Conservation (phyloP, 2,113 vertebrate species). For the Hydrolagus affinis region DNA sequence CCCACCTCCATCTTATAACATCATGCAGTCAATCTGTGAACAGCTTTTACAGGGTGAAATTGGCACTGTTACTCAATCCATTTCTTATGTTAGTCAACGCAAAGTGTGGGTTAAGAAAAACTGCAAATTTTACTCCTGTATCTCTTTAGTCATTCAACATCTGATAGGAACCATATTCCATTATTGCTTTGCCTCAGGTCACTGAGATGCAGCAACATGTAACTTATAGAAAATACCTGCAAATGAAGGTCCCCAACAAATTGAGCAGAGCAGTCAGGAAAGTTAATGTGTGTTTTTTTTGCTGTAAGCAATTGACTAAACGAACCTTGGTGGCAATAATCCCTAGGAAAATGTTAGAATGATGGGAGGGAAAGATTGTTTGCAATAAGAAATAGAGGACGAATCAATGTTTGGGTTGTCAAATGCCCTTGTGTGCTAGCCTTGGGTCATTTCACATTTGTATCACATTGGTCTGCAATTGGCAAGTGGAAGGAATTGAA, state of each 20-base stretch:
- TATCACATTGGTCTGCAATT: neutral
- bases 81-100: no score
- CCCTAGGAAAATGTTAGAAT: neutral
- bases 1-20: neutral
- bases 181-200: neutral
- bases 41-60: neutral
- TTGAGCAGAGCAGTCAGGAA: neutral
- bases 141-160: no score
- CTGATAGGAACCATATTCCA: neutral
- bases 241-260: neutral
- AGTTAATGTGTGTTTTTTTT: neutral
- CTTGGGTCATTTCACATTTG: neutral
- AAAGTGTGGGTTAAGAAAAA: no score
- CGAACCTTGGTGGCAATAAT: neutral
- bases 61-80: no score
- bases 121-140: no score
- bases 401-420: neutral
- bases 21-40: neutral
- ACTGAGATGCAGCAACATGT: neutral
- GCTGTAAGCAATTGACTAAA: neutral
- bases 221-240: neutral
- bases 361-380: neutral
- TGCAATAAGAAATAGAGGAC: neutral
- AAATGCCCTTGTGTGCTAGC: neutral
- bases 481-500: neutral